phyloP scores from a whole-genome alignment of 2,888 invertebrate genomes.

The Agelastica alni region DNA sequence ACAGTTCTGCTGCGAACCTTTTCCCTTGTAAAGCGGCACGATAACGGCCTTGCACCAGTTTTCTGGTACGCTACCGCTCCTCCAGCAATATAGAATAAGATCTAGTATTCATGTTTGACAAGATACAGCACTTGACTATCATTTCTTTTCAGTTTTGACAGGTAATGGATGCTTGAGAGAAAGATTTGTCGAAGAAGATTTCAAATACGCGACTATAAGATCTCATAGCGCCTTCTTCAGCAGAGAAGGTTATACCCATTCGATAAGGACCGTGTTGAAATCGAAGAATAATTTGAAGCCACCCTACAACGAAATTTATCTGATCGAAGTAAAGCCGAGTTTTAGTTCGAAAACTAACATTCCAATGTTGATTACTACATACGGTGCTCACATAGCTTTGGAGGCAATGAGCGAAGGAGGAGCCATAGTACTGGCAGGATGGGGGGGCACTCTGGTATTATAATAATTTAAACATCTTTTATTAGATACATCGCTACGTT shows the following conservation, averaged over 20 bases:
- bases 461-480: background rate
- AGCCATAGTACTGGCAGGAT: background rate
- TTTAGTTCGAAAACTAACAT: slow-evolving; percentile 4
- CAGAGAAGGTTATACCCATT: background rate
- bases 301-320: slow-evolving; percentile 1
- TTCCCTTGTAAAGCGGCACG: too few relatives aligned
- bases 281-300: background rate
- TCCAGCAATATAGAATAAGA: too few relatives aligned
- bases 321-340: background rate
- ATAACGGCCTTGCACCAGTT: too few relatives aligned
- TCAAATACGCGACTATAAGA: background rate
- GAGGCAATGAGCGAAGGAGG: slow-evolving; percentile 1
- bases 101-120: too few relatives aligned
- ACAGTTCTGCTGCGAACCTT: too few relatives aligned
- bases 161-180: background rate
- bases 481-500: background rate
- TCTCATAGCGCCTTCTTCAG: background rate
- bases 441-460: background rate
- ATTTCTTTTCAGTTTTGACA: background rate
- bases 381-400: background rate
- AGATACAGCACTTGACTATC: too few relatives aligned
- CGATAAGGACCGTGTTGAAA: background rate
- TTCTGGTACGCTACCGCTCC: too few relatives aligned
- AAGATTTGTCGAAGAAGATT: background rate
- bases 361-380: background rate